These are phyloP conservation scores for Germaria angustata DNA, from an alignment of 2,888 invertebrate species.

Conservation along the genomic window DNA sequence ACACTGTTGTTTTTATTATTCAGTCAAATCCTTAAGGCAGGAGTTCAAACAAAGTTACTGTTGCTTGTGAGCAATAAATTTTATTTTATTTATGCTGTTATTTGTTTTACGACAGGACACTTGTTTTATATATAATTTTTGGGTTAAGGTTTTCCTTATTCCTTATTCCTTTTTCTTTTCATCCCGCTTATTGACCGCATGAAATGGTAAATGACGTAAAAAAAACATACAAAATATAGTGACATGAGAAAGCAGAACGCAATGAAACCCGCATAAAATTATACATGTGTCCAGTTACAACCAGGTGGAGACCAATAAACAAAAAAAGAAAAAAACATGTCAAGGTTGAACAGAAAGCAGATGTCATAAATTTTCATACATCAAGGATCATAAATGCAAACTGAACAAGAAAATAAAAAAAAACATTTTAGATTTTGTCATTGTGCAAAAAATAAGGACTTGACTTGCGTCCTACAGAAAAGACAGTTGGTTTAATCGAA, in stretches of 20 bases:
- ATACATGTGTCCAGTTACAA: background rate
- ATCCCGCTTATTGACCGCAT: background rate
- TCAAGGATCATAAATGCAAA: too few species aligned
- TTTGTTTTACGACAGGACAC: background rate
- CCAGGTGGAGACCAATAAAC: background rate
- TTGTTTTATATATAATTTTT: background rate
- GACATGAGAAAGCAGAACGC: background rate
- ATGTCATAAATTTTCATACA: background rate
- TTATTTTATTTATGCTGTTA: background rate
- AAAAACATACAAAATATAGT: background rate
- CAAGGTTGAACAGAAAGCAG: background rate
- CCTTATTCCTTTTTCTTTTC: background rate
- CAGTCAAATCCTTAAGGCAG: background rate
- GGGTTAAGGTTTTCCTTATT: background rate
- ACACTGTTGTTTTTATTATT: background rate
- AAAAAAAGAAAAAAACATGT: background rate
- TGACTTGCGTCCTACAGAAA: too few species aligned
- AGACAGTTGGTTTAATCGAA: too few species aligned
- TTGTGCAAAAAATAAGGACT: too few species aligned
- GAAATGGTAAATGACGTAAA: background rate
- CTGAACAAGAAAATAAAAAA: too few species aligned
- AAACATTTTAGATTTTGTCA: too few species aligned
- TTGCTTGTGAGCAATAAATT: background rate
- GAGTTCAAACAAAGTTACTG: background rate
- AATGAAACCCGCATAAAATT: background rate